Evolutionary conservation across 2,888 invertebrate genomes (phyloP), one percentile per base, ranked within the genome.

Genomic region (Plebejus argus): DNA sequence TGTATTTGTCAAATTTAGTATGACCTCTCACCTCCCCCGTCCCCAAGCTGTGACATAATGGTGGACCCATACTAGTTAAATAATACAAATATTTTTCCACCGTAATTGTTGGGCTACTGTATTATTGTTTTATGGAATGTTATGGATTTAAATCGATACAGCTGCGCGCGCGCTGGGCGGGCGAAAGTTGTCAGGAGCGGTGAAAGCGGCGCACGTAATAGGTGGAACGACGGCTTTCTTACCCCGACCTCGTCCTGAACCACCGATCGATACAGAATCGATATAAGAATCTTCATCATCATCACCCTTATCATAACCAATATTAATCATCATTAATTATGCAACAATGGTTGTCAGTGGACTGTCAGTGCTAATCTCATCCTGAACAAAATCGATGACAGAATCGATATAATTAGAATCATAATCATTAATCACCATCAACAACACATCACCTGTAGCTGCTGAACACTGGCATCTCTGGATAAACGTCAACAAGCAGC

Each of bases 141-240:
- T 66, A 18, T 66, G 66, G 66, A 66, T 66, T 33, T 28, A 66
- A 28, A 76, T 66, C 61, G 66, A 76, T 66, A 77, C 66, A 66
- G 6, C 45, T 20, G 72, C 20, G 5, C 45, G 72, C 72, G 15
- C 72, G 72, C 20, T 78, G 79, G 79, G 80, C 75, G 78, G 82
- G 83, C 78, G 83, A 83, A 83, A 83, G 83, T 83, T 80, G 81
- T 78, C 81, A 82, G 81, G 81, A 80, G 80, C 79, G 78, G 82
- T 80, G 83, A 83, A 83, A 83, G 83, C 82, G 79, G 80, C 79
- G 80, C 77, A 80, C 79, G 81, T 79, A 80, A 81, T 78, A 78
- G 79, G 79, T 77, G 70, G 77, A 77, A 77, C 79, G 70, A 79
- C 81, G 56, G 79, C 78, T 80, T 80, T 79, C 79, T 79, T 79